Base-by-base conservation (phyloP, 2,797 vertebrate genomes). In the Anisognathus igniventris region DNA sequence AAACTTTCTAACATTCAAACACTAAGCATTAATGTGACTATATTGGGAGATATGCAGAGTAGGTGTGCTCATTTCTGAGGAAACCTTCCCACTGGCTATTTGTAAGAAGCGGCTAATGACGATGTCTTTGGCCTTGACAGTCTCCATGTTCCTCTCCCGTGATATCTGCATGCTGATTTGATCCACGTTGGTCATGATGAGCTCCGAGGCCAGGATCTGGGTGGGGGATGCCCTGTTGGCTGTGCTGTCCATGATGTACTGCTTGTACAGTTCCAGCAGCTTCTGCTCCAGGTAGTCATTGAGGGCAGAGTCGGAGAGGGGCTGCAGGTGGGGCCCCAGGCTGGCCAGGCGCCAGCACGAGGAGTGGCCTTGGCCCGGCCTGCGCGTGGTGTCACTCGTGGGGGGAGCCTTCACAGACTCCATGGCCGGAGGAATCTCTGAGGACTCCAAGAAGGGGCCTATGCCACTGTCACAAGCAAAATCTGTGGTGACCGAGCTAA, bases 211-310 rank as follows among this genome's bases (percentile, higher is more conserved):
- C 97, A 99, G 97, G 93, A 99, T 98, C 40, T 98, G 98, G 62
- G 98, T 98, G 31, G 98, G 96, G 33, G 98, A 97, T 39, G 88
- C 76, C 86, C 95, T 97, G 85, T 96, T 97, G 42, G 91, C 98
- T 82, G 98, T 98, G 84, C 97, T 98, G 86, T 99, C 99, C 98
- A 99, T 98, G 93, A 99, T 98, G 94, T 99, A 99, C 88, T 99
- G 98, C 86, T 98, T 98, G 92, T 99, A 99, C 10, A 99, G 97
- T 67, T 99, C 99, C 95, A 98, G 27, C 61, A 99, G 96, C 64
- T 99, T 99, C 97, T 99, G 98, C 88, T 99, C 99, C 7, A 99
- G 98, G 93, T 99, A 99, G 60, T 98, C 98, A 2, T 99, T 99
- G 12, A 99, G 97, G 64, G 98, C 97, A 0, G 99, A 98, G 96